Evolutionary conservation across 1,140 invertebrate genomes (phyloP).

Genomic region (Mya arenaria): DNA sequence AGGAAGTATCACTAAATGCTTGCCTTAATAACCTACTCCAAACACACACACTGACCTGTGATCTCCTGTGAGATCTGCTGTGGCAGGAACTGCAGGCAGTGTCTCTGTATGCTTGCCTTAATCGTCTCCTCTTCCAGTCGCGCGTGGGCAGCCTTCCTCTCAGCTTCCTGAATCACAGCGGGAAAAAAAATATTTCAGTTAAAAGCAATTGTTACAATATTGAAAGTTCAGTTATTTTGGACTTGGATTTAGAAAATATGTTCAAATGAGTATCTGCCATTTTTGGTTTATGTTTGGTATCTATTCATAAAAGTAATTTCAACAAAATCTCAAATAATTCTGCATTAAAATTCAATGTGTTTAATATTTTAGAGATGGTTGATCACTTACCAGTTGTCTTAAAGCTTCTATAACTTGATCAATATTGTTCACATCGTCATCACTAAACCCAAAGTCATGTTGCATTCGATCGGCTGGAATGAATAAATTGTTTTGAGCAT

Average conservation of each 20-base stretch:
- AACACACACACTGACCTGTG: too few species aligned
- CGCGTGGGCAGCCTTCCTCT: constrained; percentile 71
- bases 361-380: not conserved
- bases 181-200: not conserved
- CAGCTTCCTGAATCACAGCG: constrained; percentile 69
- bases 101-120: constrained; percentile 76
- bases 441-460: constrained; percentile 74
- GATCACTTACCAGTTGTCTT: constrained; percentile 72
- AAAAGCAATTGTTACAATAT: not conserved
- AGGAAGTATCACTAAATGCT: too few species aligned
- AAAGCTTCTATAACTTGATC: constrained; percentile 75
- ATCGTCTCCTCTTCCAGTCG: constrained; percentile 79
- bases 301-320: not conserved
- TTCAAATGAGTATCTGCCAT: not conserved
- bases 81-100: constrained; percentile 75
- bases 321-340: not conserved
- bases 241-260: not conserved
- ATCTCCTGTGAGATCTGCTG: constrained; percentile 76
- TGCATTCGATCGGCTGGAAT: constrained; percentile 74
- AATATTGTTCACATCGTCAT: constrained; percentile 75
- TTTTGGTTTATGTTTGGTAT: not conserved
- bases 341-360: not conserved
- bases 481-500: not conserved
- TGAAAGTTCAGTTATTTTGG: not conserved
- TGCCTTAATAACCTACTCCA: too few species aligned